Conservation (phyloP, 1,140 invertebrate species). For the Branchinecta lindahli region DNA sequence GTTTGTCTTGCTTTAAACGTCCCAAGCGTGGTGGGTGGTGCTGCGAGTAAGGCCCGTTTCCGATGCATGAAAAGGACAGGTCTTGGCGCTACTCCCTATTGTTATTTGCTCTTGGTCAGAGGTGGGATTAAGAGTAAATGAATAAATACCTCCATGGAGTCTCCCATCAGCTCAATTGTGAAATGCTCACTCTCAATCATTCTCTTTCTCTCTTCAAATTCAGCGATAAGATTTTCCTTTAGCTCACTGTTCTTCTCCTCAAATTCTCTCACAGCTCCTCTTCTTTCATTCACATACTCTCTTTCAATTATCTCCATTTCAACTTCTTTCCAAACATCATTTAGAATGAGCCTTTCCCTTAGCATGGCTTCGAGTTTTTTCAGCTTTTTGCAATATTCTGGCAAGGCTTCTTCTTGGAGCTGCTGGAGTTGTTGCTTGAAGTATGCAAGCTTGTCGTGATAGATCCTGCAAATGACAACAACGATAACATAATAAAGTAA, state of each 20-base stretch:
- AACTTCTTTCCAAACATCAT: constrained; percentile 66
- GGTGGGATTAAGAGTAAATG: no score
- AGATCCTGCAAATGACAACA: constrained; percentile 49
- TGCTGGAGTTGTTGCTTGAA: constrained; percentile 80
- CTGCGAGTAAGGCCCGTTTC: no score
- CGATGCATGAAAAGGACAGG: no score
- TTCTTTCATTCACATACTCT: constrained; percentile 74
- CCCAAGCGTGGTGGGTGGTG: no score
- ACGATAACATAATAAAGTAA: no score
- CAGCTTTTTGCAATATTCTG: constrained; percentile 64
- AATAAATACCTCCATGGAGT: constrained; percentile 54
- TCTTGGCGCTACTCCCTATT: no score
- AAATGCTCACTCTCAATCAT: constrained; percentile 72
- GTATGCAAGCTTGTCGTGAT: constrained; percentile 75
- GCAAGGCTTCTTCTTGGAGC: constrained; percentile 65
- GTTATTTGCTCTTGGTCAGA: no score
- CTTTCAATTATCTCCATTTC: constrained; percentile 68
- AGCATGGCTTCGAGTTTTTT: constrained; percentile 66
- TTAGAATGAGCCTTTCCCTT: constrained; percentile 59
- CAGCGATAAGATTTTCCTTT: constrained; percentile 69
- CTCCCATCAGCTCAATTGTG: constrained; percentile 70
- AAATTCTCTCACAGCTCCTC: constrained; percentile 72
- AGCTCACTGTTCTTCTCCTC: constrained; percentile 89
- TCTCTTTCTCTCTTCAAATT: constrained; percentile 81
- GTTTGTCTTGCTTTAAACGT: no score